A percentile compares a stretch with the other conserved stretches of the same genome.
Evolutionary conservation across 2,888 invertebrate species (phyloP).

Genomic region (Clusia tigrina): DNA sequence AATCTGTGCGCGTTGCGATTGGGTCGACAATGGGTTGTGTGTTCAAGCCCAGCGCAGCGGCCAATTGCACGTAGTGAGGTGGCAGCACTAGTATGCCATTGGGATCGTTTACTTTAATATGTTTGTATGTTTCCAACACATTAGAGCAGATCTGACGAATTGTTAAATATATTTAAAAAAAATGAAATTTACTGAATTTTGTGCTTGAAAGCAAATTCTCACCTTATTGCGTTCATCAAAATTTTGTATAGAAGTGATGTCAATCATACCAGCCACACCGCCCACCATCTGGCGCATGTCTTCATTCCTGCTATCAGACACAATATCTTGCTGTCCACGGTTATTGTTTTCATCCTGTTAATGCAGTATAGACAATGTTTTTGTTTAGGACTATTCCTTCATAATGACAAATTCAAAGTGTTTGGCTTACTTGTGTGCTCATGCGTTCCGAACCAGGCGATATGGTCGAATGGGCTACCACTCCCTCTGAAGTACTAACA

Average conservation of each 20-base stretch:
- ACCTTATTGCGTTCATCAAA: constrained; percentile 31
- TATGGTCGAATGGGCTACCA: constrained; percentile 26
- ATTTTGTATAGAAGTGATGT: constrained; percentile 30
- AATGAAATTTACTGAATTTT: not conserved
- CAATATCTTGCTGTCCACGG: constrained; percentile 46
- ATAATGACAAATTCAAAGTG: constrained; percentile 10
- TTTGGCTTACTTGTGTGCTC: constrained; percentile 29
- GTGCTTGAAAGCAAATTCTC: not conserved
- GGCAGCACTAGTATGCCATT: constrained; percentile 69
- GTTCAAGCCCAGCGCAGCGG: constrained; percentile 65
- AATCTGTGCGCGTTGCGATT: constrained; percentile 59
- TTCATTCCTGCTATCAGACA: constrained; percentile 33
- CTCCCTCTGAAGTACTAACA: constrained; percentile 21
- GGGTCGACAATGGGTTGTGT: constrained; percentile 59
- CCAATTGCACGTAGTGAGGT: constrained; percentile 69
- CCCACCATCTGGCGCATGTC: constrained; percentile 30
- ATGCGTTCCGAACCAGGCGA: constrained; percentile 28
- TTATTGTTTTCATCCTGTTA: constrained; percentile 60
- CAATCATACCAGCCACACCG: constrained; percentile 38
- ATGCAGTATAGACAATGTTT: not conserved
- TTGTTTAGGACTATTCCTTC: not conserved
- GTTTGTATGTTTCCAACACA: constrained; percentile 56
- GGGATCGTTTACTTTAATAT: constrained; percentile 62
- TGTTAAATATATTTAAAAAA: not conserved
- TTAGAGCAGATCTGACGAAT: constrained; percentile 50